Evolutionary conservation across 2,113 vertebrate genomes (phyloP).

Genomic region (Oryzias woworae): DNA sequence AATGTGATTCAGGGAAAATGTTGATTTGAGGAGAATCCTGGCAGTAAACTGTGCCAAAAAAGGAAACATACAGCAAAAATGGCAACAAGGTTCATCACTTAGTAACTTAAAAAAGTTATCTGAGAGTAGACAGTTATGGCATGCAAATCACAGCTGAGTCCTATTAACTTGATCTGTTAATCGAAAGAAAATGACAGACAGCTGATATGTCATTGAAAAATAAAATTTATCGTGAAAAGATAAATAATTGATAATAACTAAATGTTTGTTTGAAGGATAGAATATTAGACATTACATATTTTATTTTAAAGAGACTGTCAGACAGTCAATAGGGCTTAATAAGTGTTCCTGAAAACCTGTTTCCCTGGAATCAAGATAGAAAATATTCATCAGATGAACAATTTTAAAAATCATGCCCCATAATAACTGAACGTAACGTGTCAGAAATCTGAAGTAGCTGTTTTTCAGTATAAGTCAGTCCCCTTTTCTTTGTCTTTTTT

Average conservation of each 20-base stretch:
- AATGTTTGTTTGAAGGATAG: too few relatives aligned
- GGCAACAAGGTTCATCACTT: conserved; percentile 38
- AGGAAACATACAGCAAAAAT: conserved; percentile 52
- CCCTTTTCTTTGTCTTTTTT: conserved; percentile 15
- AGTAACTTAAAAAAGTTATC: conserved; percentile 22
- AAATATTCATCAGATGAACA: too few relatives aligned
- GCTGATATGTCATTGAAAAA: background rate
- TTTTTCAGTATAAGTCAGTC: conserved; percentile 38
- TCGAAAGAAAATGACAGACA: conserved; percentile 27
- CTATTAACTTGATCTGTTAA: conserved; percentile 30
- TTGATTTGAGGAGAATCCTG: conserved; percentile 44
- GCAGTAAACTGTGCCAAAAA: conserved; percentile 40
- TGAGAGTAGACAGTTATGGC: conserved; percentile 29
- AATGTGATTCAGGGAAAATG: conserved; percentile 39
- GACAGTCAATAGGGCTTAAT: background rate
- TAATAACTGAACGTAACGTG: conserved; percentile 26
- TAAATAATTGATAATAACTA: too few relatives aligned
- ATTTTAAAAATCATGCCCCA: conserved; percentile 16
- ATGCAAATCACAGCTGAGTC: conserved; percentile 45
- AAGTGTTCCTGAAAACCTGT: conserved; percentile 5
- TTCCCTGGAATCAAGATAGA: background rate
- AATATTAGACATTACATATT: too few relatives aligned
- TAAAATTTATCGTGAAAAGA: too few relatives aligned
- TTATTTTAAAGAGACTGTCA: too few relatives aligned
- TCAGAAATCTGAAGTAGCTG: conserved; percentile 41